Evolutionary conservation across 2,888 invertebrate species (phyloP), one percentile per base, ranked within the genome.

Genomic region (Rhabditoides inermis): DNA sequence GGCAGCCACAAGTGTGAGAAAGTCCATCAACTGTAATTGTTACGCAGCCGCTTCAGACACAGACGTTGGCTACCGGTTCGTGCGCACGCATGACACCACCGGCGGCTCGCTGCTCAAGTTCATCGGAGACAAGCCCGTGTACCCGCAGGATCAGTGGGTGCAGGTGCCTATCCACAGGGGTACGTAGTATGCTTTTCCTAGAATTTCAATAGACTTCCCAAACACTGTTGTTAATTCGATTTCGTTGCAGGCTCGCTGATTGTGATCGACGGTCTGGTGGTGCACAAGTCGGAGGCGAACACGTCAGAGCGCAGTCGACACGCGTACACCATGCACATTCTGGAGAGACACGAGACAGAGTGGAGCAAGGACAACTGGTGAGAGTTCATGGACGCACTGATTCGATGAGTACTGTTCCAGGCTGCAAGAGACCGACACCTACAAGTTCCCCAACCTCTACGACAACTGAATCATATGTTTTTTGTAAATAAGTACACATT

Each of bases 301-400:
- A 85, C 82, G 55, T 91, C 91, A 0, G 77, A 82, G 2, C 83
- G 84, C 60, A 86, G 89, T n/a, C 84, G 95, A 30, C 88, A 90
- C 71, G 90, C 88, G 1, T 98, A 95, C 79, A 91, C 92, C 5
- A 92, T 94, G 79, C 95, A 98, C 77, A 84, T 91, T 0, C 83
- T 88, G 52, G 95, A 98, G 77, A 84, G 83, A 59, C 80, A 84
- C 20, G 80, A 85, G 53, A 85, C 86, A 28, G 80, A 82, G 51
- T 95, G 87, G 79, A 84, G 88, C 0, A 77, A 83, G 39, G 83
- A 86, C 6, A 94, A 71, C 51, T 73, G 72, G 73, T 67, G 39
- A 37, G 49, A n/a, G n/a, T n/a, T 44, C 18, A 26, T 32, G 6
- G 23, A 37, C 27, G 49, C 55, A 40, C n/a, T 26, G 26, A 30